Percentiles rank a stretch among this genome's conserved stretches.
Evolutionary conservation across 1,140 invertebrate genomes (phyloP).

Genomic region (Muscidifurax raptorellus): DNA sequence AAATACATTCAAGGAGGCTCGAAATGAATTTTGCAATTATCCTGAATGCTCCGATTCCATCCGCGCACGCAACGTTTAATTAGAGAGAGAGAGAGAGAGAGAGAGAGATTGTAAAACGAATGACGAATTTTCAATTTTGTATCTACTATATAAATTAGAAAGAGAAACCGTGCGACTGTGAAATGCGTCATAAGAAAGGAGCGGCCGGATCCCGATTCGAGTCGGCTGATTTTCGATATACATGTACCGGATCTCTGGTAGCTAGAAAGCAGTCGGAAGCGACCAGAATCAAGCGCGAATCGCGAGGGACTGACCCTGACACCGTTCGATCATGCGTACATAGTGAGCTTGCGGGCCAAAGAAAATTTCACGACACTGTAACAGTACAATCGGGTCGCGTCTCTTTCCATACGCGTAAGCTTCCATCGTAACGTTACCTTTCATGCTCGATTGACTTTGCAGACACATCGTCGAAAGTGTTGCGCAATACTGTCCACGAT

Average conservation of each 20-base stretch:
- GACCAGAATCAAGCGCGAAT: not conserved
- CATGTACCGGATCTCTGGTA: not conserved
- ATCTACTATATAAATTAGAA: no score
- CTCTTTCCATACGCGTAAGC: no score
- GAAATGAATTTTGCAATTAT: constrained; percentile 21
- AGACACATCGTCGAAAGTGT: no score
- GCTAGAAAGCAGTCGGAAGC: not conserved
- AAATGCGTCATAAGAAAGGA: no score
- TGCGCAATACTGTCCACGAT: no score
- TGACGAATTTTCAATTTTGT: no score
- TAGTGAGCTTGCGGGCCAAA: not conserved
- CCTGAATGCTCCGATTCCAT: not conserved
- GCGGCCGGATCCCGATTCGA: not conserved
- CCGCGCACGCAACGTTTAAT: not conserved
- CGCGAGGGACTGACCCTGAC: not conserved
- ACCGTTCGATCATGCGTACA: not conserved
- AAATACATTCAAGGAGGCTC: not conserved
- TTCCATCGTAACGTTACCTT: no score
- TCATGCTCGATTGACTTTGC: no score
- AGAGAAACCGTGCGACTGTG: no score
- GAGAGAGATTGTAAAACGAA: no score
- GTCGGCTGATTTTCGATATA: not conserved
- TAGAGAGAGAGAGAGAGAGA: not conserved
- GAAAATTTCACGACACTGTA: not conserved
- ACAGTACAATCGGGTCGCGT: not conserved